Conservation (phyloP, 2,797 vertebrate species). For the Synanceia verrucosa region DNA sequence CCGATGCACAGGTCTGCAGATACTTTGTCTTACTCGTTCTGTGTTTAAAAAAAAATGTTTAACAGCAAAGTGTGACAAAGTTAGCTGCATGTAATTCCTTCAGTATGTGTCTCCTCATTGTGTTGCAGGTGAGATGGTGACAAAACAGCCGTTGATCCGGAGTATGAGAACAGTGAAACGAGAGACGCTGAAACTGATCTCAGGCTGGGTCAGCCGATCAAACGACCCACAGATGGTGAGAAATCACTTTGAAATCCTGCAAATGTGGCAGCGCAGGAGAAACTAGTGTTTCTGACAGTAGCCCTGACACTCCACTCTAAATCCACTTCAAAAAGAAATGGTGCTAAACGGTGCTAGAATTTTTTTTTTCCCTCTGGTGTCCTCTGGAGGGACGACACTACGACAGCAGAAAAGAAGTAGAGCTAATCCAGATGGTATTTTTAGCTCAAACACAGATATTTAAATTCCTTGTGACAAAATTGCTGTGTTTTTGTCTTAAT, state of each 20-base stretch:
- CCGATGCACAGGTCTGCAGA: background rate
- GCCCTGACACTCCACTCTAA: background rate
- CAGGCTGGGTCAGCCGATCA: constrained; percentile 97
- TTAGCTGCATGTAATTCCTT: background rate
- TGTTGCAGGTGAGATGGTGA: constrained; percentile 93
- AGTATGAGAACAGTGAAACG: constrained; percentile 98
- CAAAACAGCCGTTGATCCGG: constrained; percentile 94
- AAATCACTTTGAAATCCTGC: constrained; percentile 3
- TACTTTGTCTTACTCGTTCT: background rate
- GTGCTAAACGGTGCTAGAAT: background rate
- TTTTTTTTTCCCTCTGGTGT: constrained; percentile 12
- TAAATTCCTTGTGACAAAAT: background rate
- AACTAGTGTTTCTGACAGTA: background rate
- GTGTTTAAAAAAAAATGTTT: background rate
- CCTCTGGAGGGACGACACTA: constrained; percentile 7
- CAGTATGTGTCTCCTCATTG: background rate
- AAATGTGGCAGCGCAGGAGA: background rate
- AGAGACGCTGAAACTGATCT: constrained; percentile 96
- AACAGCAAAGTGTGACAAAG: background rate
- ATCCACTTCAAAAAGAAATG: background rate
- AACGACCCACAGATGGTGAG: constrained; percentile 98
- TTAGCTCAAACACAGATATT: constrained; percentile 44
- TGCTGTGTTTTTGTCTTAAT: constrained; percentile 14
- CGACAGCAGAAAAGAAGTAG: constrained; percentile 11
- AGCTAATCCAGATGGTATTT: constrained; percentile 45